Evolutionary conservation across 1,140 invertebrate species (phyloP).

Genomic region (Drosophila rufa): DNA sequence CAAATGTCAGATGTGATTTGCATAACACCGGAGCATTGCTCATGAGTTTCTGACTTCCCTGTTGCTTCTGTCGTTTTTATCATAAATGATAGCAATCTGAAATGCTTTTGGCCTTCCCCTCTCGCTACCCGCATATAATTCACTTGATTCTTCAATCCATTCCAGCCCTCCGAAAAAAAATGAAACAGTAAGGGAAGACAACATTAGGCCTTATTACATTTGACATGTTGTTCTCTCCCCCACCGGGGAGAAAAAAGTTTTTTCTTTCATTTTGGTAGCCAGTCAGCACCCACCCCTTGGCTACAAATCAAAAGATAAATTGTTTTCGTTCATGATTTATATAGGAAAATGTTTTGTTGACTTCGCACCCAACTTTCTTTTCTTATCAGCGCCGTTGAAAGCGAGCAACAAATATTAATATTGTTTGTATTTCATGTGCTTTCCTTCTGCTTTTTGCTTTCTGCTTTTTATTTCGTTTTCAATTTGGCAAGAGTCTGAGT

Average conservation of each 20-base stretch:
- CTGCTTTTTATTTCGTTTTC: constrained; percentile 69
- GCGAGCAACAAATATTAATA: constrained; percentile 77
- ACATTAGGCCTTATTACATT: constrained; percentile 77
- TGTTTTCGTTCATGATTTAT: constrained; percentile 83
- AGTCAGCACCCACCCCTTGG: constrained; percentile 52
- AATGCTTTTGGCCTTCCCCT: constrained; percentile 21
- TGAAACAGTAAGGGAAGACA: constrained; percentile 36
- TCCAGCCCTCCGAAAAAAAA: constrained; percentile 11
- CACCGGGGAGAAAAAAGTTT: constrained; percentile 44
- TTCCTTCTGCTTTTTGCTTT: constrained; percentile 42
- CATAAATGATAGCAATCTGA: constrained; percentile 69
- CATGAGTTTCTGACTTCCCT: constrained; percentile 29
- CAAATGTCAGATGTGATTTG: constrained; percentile 68
- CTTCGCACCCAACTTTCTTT: constrained; percentile 40
- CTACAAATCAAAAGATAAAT: constrained; percentile 82
- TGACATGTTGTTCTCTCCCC: constrained; percentile 71
- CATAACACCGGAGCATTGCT: constrained; percentile 49
- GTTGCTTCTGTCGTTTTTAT: constrained; percentile 43
- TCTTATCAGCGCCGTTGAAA: constrained; percentile 61
- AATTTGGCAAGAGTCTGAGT: constrained; percentile 42
- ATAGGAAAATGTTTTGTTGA: constrained; percentile 72
- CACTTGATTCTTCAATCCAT: constrained; percentile 51
- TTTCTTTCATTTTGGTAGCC: constrained; percentile 49
- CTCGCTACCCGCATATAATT: constrained; percentile 61
- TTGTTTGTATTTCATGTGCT: constrained; percentile 66